phyloP scores from a whole-genome alignment of 2,113 vertebrate genomes.

The Halcyon senegalensis region DNA sequence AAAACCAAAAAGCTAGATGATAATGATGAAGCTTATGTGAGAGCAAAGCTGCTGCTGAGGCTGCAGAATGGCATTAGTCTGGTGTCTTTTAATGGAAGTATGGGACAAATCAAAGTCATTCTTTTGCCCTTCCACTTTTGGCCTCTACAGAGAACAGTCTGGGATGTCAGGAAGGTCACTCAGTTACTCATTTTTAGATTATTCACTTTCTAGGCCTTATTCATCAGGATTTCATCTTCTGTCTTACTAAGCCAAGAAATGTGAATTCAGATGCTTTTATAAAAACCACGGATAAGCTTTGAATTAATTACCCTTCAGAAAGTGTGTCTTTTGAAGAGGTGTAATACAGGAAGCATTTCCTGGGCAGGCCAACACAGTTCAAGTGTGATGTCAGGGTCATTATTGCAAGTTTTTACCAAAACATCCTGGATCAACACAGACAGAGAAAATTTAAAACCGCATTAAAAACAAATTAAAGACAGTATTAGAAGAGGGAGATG shows the following conservation, averaged over 20 bases:
- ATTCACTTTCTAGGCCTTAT: not conserved
- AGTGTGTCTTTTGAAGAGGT: not conserved
- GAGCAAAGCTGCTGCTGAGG: not conserved
- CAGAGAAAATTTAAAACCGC: not conserved
- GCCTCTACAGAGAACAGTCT: not conserved
- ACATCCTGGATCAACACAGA: slow-evolving; percentile 38
- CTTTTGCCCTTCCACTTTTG: not conserved
- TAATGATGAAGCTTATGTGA: too few species aligned
- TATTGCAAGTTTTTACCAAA: slow-evolving; percentile 29
- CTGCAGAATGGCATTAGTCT: not conserved
- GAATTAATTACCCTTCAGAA: not conserved
- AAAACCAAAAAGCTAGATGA: not conserved
- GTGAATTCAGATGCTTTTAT: not conserved
- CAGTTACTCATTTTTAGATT: not conserved
- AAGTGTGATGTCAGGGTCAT: slow-evolving; percentile 7
- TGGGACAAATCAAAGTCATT: not conserved
- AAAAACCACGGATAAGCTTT: not conserved
- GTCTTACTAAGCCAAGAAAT: not conserved
- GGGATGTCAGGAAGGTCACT: not conserved
- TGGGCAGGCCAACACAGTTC: not conserved
- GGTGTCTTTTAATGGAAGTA: not conserved
- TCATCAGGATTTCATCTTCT: not conserved
- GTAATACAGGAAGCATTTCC: slow-evolving; percentile 30
- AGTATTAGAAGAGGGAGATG: not conserved
- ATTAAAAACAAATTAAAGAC: not conserved